phyloP scores from a whole-genome alignment of 2,888 invertebrate genomes.

The Drosophila flavopinicola region DNA sequence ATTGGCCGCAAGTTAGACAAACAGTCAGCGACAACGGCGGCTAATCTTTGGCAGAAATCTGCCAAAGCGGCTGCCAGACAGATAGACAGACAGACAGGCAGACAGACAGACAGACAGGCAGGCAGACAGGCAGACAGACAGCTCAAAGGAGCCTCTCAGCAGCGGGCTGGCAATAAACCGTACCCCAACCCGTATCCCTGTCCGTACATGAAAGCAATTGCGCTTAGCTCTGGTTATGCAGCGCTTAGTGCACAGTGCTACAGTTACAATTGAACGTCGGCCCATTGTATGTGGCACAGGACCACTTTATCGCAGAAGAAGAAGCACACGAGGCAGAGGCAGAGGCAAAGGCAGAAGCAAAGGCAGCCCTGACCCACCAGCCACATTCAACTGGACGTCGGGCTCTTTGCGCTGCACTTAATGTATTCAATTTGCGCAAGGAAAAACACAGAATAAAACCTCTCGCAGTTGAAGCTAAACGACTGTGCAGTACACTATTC shows the following conservation, averaged over 20 bases:
- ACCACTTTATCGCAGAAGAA: background rate
- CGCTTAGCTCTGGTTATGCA: constrained; percentile 16
- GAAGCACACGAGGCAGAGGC: background rate
- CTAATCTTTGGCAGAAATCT: constrained; percentile 66
- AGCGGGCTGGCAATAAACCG: constrained; percentile 6
- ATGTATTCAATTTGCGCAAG: constrained; percentile 24
- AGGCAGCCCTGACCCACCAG: constrained; percentile 34
- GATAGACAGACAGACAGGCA: background rate
- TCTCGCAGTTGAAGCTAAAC: background rate
- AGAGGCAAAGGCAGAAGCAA: background rate
- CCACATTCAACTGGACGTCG: constrained; percentile 20
- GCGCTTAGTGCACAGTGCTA: constrained; percentile 40
- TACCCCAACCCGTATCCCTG: too few species aligned
- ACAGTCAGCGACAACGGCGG: constrained; percentile 54
- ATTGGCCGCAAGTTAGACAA: constrained; percentile 55
- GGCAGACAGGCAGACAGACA: constrained; percentile 29
- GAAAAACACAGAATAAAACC: background rate
- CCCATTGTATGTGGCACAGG: constrained; percentile 35
- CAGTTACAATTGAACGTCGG: constrained; percentile 51
- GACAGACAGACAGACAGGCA: constrained; percentile 23
- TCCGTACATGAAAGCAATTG: constrained; percentile 59
- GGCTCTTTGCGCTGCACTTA: constrained; percentile 15
- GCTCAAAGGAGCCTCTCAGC: constrained; percentile 44
- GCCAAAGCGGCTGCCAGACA: constrained; percentile 47
- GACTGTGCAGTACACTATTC: background rate